Percentiles rank a stretch among this genome's conserved stretches.
Evolutionary conservation across 2,888 invertebrate genomes (phyloP).

Genomic region (Nymphalis urticae): DNA sequence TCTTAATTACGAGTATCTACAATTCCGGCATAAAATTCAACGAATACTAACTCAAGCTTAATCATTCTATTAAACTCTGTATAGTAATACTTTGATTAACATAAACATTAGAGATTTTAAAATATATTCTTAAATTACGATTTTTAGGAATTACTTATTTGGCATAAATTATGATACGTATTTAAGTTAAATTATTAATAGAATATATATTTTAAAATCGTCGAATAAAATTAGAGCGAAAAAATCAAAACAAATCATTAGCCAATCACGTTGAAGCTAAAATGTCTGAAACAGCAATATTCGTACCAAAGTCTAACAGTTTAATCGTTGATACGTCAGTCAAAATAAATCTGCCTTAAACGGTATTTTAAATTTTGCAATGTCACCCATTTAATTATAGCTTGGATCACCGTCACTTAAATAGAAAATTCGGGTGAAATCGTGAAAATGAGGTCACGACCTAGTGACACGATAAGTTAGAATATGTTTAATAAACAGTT

Average conservation of each 20-base stretch:
- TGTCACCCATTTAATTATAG: constrained; percentile 17
- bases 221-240: too few species aligned
- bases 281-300: not conserved
- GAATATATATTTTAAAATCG: too few species aligned
- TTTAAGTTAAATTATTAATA: too few species aligned
- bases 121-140: too few species aligned
- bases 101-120: too few species aligned
- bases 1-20: too few species aligned
- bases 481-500: not conserved
- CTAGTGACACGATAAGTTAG: not conserved
- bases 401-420: constrained; percentile 7
- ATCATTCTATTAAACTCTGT: too few species aligned
- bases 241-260: not conserved
- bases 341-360: constrained; percentile 1
- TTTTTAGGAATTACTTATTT: too few species aligned
- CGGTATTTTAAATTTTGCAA: constrained; percentile 6
- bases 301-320: not conserved
- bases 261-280: not conserved
- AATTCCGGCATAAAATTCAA: too few species aligned
- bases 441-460: constrained; percentile 14
- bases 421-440: constrained; percentile 6
- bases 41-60: too few species aligned
- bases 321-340: not conserved
- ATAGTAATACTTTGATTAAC: too few species aligned
- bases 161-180: too few species aligned